Evolutionary conservation across 1,140 invertebrate genomes (phyloP).

Genomic region (Pseudobourletiella spinata): DNA sequence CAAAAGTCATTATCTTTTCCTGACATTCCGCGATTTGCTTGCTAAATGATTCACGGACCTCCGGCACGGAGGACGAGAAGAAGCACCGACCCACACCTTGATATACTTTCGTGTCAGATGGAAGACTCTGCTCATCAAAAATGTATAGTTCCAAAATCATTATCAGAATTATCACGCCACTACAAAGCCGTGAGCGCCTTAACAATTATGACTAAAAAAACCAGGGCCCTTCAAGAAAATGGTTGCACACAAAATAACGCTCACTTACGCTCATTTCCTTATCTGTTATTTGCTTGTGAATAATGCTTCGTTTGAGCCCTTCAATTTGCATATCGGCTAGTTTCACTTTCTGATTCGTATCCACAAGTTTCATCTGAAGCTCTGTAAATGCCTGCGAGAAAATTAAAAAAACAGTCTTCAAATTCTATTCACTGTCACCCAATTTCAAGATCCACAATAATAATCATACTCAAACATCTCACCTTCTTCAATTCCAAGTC

Average conservation of each 20-base stretch:
- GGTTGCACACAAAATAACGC: too few relatives aligned
- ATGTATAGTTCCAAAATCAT: too few relatives aligned
- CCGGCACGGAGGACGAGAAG: slow-evolving; percentile 56
- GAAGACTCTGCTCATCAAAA: slow-evolving; percentile 45
- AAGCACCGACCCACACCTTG: slow-evolving; percentile 78
- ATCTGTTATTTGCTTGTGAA: slow-evolving; percentile 61
- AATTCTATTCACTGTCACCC: not conserved
- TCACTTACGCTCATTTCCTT: slow-evolving; percentile 48
- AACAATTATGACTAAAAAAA: too few relatives aligned
- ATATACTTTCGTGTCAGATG: slow-evolving; percentile 57
- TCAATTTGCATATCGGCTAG: slow-evolving; percentile 70
- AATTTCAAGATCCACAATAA: too few relatives aligned
- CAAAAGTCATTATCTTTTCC: slow-evolving; percentile 62
- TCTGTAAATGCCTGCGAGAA: slow-evolving; percentile 63
- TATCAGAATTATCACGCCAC: too few relatives aligned
- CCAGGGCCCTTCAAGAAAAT: too few relatives aligned
- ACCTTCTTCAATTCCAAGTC: slow-evolving; percentile 33
- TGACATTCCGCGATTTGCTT: slow-evolving; percentile 51
- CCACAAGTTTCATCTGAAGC: slow-evolving; percentile 70
- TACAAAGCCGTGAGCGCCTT: too few relatives aligned
- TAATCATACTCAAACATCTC: too few relatives aligned
- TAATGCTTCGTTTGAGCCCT: slow-evolving; percentile 54
- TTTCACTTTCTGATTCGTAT: slow-evolving; percentile 68
- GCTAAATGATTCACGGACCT: slow-evolving; percentile 55
- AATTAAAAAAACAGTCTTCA: not conserved